Evolutionary conservation across 2,113 vertebrate species (phyloP), one percentile per base, ranked within the genome.

Genomic region (Zosterops pallidus): DNA sequence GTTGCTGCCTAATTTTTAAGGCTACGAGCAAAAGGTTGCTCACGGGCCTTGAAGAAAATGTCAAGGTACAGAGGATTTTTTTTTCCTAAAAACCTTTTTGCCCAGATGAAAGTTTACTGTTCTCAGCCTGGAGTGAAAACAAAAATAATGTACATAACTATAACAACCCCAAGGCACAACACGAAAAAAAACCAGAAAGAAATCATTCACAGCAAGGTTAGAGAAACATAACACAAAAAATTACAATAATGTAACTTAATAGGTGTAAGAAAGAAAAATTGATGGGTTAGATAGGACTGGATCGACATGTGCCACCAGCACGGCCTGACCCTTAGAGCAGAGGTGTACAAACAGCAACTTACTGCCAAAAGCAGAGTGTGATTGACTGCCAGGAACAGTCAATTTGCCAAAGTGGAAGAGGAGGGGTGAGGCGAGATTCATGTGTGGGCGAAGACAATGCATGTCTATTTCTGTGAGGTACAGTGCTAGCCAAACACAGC

Each of bases 341-440:
- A 87, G 81, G 94, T 89, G 69, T 60, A 92, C 35, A 93, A 91
- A 95, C 90, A 94, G 84, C 88, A 95, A 94, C 92, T 83, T 89
- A 91, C 83, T 96, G 86, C 94, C 94, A 86, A 84, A 94, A 97
- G 76, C 69, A 78, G 47, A 26, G 62, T 87, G 60, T 93, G 78
- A 97, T 94, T 62, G 52, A 76, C 55, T 95, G 94, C 94, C 94
- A 96, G 82, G 7, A 94, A 47, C 64, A 94, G 68, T 79, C 91
- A 90, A 95, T 96, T 96, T 96, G 76, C 74, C 79, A 49, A 60
- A 78, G 79, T 59, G 62, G 39, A 83, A 85, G 68, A 74, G 50
- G 59, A 94, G 87, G 47, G 24, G 47, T 94, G 86, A 59, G 6
- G 49, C 0, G 9, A 94, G 91, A 97, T 96, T 10, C 20, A 14